These are phyloP conservation scores for Ephialtes manifestator DNA, from an alignment of 2,888 invertebrate species.

Conservation along the genomic window DNA sequence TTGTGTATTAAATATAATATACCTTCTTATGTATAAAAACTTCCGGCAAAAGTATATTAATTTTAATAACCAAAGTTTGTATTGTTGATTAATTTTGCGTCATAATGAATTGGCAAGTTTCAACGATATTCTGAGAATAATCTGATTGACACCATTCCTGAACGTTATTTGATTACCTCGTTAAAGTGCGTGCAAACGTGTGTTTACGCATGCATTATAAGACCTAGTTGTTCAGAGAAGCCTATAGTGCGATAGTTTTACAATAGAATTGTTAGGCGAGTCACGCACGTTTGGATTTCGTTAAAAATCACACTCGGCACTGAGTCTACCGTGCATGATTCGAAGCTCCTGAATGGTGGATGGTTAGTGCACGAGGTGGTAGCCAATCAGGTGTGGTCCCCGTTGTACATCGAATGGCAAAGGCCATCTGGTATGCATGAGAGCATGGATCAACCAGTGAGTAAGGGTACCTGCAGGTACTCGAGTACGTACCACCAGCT, in stretches of 20 bases:
- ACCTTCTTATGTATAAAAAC: no score
- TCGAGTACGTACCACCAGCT: constrained; percentile 56
- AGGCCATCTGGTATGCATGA: constrained; percentile 77
- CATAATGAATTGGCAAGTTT: not conserved
- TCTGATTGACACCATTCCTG: constrained; percentile 40
- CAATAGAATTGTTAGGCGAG: constrained; percentile 50
- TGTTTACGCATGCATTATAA: constrained; percentile 18
- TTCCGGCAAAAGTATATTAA: no score
- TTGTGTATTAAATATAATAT: no score
- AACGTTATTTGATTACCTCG: constrained; percentile 29
- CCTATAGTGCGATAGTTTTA: constrained; percentile 30
- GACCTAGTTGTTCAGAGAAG: constrained; percentile 32
- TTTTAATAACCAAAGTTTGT: no score
- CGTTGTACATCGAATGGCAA: constrained; percentile 50
- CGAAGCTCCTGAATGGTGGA: constrained; percentile 57
- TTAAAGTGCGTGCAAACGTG: constrained; percentile 35
- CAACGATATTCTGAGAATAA: not conserved
- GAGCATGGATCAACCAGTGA: constrained; percentile 61
- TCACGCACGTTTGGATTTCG: constrained; percentile 58
- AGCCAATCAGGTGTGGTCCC: constrained; percentile 74
- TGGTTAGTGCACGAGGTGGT: constrained; percentile 39
- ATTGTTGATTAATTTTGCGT: not conserved
- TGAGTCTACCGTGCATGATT: constrained; percentile 41
- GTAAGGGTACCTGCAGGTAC: constrained; percentile 44
- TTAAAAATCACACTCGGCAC: constrained; percentile 55